A percentile compares a stretch with the other conserved stretches of the same genome.
Conservation (phyloP, 2,113 vertebrate genomes). For the Python bivittatus region DNA sequence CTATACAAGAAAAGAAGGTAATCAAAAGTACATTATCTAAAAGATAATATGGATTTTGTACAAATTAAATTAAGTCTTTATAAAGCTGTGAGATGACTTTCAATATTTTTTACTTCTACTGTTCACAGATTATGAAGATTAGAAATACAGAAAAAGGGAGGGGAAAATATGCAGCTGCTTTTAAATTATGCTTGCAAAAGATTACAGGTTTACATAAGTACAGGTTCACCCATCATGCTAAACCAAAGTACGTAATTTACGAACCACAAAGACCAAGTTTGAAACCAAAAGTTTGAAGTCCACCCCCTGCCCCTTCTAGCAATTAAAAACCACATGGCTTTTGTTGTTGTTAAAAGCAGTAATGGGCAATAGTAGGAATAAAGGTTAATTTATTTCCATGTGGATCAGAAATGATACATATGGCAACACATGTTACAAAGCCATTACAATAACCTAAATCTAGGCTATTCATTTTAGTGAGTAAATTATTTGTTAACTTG, state of each 20-base stretch:
- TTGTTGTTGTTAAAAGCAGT: background rate
- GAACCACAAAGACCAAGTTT: no score
- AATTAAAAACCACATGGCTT: background rate
- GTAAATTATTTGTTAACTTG: conserved; percentile 14
- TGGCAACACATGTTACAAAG: conserved; percentile 27
- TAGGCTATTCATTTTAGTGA: background rate
- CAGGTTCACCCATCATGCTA: no score
- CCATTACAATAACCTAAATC: conserved; percentile 10
- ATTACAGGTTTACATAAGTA: no score
- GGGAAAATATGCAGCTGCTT: no score
- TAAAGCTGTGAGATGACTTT: background rate
- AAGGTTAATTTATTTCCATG: background rate
- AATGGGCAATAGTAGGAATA: background rate
- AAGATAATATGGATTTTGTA: background rate
- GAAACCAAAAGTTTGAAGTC: no score
- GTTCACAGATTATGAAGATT: no score
- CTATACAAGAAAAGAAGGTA: background rate
- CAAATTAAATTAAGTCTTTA: background rate
- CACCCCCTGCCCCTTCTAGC: background rate
- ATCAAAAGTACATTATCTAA: background rate
- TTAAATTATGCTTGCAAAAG: no score
- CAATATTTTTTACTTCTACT: background rate
- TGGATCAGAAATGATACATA: background rate
- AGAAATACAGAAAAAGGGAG: no score
- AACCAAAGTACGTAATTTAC: no score